Evolutionary conservation across 1,140 invertebrate genomes (phyloP), one percentile per base, ranked within the genome.

Genomic region (Drosophila rhopaloa): DNA sequence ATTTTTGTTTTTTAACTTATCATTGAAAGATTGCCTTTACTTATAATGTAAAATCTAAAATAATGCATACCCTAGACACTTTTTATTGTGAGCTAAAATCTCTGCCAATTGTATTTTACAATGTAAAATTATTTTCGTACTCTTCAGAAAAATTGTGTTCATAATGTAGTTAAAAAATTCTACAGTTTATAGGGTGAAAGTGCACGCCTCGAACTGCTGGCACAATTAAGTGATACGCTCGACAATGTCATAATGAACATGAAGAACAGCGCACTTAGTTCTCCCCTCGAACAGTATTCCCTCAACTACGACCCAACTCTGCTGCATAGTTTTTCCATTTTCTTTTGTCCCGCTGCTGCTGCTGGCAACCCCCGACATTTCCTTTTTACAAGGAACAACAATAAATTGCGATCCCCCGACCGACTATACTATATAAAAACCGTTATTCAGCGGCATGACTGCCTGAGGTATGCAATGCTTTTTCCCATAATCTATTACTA

Each of bases 401-500:
- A 86, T 86, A 86, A 86, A 86, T 86, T 71, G 41, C 43, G 38
- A 58, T 32, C 50, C 55, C 57, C 46, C 58, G 4, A 43, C 38
- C 40, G 27, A 35, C 48, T 32, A 14, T 51, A 16, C 43, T 29
- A 19, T 48, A 70, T 56, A 38, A 40, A 16, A 37, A 46, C 27
- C 38, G 40, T 66, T 77, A 50, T 60, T 40, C 48, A 66, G 56
- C 41, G 14, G 16, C 27, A 40, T 38, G 57, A 27, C 41, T 29
- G 43, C 72, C 56, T 44, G 84, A 79, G 72, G 84, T 89, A 86
- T 86, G 83, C 83, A 81, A 81, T 67, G 63, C 67, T 81, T 81
- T 72, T 77, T 71, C 67, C 79, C 68, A 88, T 86, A 86, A 89
- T 88, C 83, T 86, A 86, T 88, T 86, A 73, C 76, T 83, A 76